These are phyloP conservation scores for Calliphora vomitoria DNA, from an alignment of 2,888 invertebrate genomes.

Conservation along the genomic window DNA sequence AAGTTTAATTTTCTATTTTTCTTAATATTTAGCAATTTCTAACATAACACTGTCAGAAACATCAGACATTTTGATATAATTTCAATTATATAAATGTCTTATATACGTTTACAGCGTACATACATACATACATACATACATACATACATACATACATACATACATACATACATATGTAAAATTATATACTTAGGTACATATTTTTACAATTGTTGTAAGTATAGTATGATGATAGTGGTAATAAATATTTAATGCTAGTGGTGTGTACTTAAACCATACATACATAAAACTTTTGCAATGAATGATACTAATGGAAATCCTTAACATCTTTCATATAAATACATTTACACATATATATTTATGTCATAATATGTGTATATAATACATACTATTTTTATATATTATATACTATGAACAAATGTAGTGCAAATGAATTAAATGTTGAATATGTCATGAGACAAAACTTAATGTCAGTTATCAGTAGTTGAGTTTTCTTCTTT, in stretches of 20 bases:
- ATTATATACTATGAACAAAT: no score
- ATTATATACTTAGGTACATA: background rate
- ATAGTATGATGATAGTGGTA: background rate
- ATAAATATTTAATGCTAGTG: background rate
- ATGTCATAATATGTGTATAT: background rate
- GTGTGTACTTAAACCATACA: background rate
- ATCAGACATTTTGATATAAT: conserved; percentile 1
- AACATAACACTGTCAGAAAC: conserved; percentile 6
- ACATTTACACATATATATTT: background rate
- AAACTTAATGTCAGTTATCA: conserved; percentile 27
- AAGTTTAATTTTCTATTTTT: background rate
- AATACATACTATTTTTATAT: background rate
- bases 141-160: background rate
- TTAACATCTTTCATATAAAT: conserved; percentile 12
- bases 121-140: background rate
- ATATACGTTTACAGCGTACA: no score
- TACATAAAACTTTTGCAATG: no score
- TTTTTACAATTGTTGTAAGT: background rate
- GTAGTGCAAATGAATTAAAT: background rate
- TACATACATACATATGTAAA: background rate
- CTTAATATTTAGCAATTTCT: background rate
- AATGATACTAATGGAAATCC: conserved; percentile 29
- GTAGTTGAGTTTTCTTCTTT: conserved; percentile 29
- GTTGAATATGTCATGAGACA: background rate
- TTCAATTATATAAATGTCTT: background rate